Evolutionary conservation across 2,113 vertebrate species (phyloP).

Genomic region (Tympanuchus pallidicinctus): DNA sequence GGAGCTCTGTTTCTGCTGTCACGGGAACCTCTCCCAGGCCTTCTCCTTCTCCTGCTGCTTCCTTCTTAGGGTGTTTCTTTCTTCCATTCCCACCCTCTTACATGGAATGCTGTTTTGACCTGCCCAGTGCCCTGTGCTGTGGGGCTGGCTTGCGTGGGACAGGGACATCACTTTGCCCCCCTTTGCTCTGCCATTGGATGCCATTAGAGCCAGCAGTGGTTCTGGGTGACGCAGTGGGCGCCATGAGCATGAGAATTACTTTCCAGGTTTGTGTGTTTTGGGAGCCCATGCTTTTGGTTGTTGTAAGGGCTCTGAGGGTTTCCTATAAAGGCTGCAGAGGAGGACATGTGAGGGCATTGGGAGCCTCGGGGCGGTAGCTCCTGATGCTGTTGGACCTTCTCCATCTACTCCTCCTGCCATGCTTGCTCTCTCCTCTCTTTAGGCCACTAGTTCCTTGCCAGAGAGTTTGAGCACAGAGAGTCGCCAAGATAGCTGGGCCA

Average conservation of each 20-base stretch:
- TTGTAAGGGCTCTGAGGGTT: slow-evolving; percentile 3
- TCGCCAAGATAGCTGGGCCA: slow-evolving; percentile 99
- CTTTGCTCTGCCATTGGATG: rapidly evolving
- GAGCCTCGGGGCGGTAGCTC: rapidly evolving
- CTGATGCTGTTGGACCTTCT: neutral
- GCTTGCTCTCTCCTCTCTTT: slow-evolving; percentile 8
- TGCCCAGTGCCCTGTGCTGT: neutral
- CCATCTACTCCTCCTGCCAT: neutral
- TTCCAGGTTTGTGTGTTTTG: slow-evolving; percentile 47
- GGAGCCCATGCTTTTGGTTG: slow-evolving; percentile 29
- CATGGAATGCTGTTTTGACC: neutral
- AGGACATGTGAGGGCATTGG: neutral
- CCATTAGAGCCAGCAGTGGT: rapidly evolving
- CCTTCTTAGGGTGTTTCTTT: slow-evolving; percentile 40
- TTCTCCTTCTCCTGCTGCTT: slow-evolving; percentile 27
- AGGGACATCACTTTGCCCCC: neutral
- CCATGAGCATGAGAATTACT: slow-evolving; percentile 20
- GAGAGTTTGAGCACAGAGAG: slow-evolving; percentile 88
- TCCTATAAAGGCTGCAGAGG: neutral
- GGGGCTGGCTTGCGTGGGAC: neutral
- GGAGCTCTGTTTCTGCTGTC: neutral
- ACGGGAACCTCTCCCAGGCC: neutral
- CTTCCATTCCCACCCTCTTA: neutral
- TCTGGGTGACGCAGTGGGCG: neutral
- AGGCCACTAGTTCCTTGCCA: slow-evolving; percentile 88